Evolutionary conservation across 2,113 vertebrate species (phyloP), one percentile per base, ranked within the genome.

Genomic region (Grammomys dolichurus): DNA sequence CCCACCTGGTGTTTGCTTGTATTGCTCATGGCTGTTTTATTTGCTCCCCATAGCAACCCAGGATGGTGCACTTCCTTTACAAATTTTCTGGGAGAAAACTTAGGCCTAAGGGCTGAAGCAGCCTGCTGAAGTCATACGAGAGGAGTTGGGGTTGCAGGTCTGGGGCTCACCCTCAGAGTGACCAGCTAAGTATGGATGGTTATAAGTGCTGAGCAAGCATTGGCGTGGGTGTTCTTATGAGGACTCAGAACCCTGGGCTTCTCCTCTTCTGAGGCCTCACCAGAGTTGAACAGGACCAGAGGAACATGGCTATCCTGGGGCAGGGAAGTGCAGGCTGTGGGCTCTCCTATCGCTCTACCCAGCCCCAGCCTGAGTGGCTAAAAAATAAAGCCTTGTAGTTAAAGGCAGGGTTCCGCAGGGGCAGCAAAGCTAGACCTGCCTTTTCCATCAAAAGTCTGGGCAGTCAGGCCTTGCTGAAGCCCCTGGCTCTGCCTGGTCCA

Each of bases 151-250:
- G n/a, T 40, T 13, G 36, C 22, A 7, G 92, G 58, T 28, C 28
- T 48, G 40, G 36, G n/a, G 16, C 10, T 65, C 91, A 65, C 11
- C 12, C 51, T 81, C 70, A 1, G 54, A 33, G 22, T 10, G 63
- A 26, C 60, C 36, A 20, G 40, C 69, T 73, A 16, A 40, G 6
- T n/a, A 78, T 78, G n/a, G 22, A 16, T 24, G 17, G 77, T 73
- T 31, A 1, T 36, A 46, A 77, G 8, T 73, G 58, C 0, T 43
- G 90, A 48, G 69, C 40, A 26, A 7, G n/a, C 24, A 19, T 24
- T 31, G 31, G 24, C 4, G 0, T 0, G 3, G 11, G 43, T 24
- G 54, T 3, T 26, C 40, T 56, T 10, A n/a, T 8, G 24, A 3
- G 8, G 20, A 16, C 46, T 67, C 40, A 3, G 2, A 36, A 7